Base-by-base conservation (phyloP, 2,888 invertebrate genomes). In the Hydraecia micacea region DNA sequence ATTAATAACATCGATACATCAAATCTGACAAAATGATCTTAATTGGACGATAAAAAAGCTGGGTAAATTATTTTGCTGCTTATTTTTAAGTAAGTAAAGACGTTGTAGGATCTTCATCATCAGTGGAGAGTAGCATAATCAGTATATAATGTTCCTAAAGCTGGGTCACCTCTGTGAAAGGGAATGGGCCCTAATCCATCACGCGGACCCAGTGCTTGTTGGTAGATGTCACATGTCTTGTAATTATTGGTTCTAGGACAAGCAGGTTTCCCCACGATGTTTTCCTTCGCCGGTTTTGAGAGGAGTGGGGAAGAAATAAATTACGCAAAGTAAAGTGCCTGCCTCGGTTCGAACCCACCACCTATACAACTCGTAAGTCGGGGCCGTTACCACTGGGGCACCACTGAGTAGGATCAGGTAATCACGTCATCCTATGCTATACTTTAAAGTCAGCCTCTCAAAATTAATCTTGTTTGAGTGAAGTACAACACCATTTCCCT, bases 1-100 rank as follows among this genome's bases (percentile, higher is more conserved):
- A 75, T 70, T 80, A 71, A 84, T 75, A 73, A 77, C 75, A 84
- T 65, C 52, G 49, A 67, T 75, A n/a, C 65, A 65, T 76, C 73
- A 83, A 84, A 83, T 73, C 74, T 75, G 77, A 63, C 68, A 73
- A 77, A 74, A 75, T 75, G 0, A 69, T 74, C 55, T 68, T 65
- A 77, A 69, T 81, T 73, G 42, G n/a, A 67, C 73, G 36, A 70
- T 77, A 60, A 81, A 79, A 67, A 62, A 42, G n/a, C 62, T 6
- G 58, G 62, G 0, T 42, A 62, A 68, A 72, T 70, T 58, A 65
- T 80, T 80, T 69, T 46, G 18, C 11, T 39, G 13, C 18, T 18
- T 18, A 52, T 46, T 83, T 83, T 65, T 25, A 52, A 77, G 55
- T 36, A 32, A 4, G 49, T 42, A 11, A 25, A 77, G 15, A 4